Conservation (phyloP, 1,140 invertebrate species). For the Campoletis sonorensis region DNA sequence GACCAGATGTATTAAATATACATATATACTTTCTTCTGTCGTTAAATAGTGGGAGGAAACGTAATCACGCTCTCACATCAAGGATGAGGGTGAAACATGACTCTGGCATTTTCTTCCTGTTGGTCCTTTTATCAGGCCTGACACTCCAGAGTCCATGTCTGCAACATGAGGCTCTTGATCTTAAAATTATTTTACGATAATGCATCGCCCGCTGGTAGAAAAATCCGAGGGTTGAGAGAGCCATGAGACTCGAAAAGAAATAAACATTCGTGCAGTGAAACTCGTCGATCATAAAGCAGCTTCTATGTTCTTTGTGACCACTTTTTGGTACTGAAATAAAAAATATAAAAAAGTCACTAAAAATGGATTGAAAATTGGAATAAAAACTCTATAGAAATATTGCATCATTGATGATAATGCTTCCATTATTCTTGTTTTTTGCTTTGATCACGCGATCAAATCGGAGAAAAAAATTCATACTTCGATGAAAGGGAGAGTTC, state of each 20-base stretch:
- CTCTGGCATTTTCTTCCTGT: background rate
- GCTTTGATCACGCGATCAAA: too few relatives aligned
- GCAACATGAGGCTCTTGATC: slow-evolving; percentile 6
- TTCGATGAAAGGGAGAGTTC: background rate
- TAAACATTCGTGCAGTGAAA: background rate
- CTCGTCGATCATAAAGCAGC: background rate
- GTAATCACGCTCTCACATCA: slow-evolving; percentile 15
- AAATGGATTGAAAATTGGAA: too few relatives aligned
- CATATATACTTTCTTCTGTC: background rate
- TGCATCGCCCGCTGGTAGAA: slow-evolving; percentile 21
- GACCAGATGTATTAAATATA: background rate
- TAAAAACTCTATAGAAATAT: too few relatives aligned
- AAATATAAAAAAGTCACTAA: too few relatives aligned
- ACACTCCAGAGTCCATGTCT: background rate
- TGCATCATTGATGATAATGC: too few relatives aligned
- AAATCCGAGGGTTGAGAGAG: background rate
- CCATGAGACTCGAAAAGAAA: background rate
- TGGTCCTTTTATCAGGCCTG: slow-evolving; percentile 12
- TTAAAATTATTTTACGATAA: slow-evolving; percentile 45
- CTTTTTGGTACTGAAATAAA: too few relatives aligned
- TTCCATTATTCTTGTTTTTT: too few relatives aligned
- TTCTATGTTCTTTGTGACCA: background rate
- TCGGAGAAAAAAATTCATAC: background rate
- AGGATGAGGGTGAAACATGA: slow-evolving; percentile 9
- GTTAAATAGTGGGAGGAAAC: slow-evolving; percentile 18